These are phyloP conservation scores for Hyposoter didymator DNA, from an alignment of 2,888 invertebrate genomes.

Conservation along the genomic window DNA sequence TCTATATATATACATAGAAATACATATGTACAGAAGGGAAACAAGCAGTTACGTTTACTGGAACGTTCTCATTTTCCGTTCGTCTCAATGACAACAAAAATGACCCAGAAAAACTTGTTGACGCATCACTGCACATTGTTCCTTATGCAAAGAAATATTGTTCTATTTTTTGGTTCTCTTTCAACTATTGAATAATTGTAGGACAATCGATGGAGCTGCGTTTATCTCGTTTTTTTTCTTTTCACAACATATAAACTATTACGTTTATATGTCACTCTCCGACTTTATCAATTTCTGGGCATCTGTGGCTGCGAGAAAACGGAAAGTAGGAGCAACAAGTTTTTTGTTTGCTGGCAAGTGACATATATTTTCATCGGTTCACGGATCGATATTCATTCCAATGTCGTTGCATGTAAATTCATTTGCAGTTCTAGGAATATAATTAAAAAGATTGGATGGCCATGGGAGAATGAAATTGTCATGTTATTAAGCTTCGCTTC, in stretches of 20 bases:
- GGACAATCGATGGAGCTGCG: not conserved
- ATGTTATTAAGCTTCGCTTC: not conserved
- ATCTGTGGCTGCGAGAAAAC: not conserved
- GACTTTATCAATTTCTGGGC: not conserved
- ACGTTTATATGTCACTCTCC: not conserved
- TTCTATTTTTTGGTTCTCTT: not conserved
- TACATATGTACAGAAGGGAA: constrained; percentile 7
- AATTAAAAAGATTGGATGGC: not conserved
- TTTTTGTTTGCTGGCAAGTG: constrained; percentile 11
- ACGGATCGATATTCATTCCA: not conserved
- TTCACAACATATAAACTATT: not conserved
- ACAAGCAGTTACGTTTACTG: constrained; percentile 3
- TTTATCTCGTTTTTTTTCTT: not conserved
- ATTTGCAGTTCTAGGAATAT: not conserved
- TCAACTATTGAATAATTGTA: not conserved
- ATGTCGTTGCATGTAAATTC: not conserved
- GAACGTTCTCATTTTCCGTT: not conserved
- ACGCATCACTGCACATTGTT: not conserved
- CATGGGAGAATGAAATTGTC: not conserved
- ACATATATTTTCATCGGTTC: not conserved
- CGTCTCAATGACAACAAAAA: not conserved
- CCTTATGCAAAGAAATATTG: not conserved
- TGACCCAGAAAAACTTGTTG: too few relatives aligned
- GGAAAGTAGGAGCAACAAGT: constrained; percentile 39
- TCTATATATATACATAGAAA: not conserved